These are phyloP conservation scores for Fulmarus glacialis DNA, from an alignment of 2,113 vertebrate genomes.

Conservation along the genomic window DNA sequence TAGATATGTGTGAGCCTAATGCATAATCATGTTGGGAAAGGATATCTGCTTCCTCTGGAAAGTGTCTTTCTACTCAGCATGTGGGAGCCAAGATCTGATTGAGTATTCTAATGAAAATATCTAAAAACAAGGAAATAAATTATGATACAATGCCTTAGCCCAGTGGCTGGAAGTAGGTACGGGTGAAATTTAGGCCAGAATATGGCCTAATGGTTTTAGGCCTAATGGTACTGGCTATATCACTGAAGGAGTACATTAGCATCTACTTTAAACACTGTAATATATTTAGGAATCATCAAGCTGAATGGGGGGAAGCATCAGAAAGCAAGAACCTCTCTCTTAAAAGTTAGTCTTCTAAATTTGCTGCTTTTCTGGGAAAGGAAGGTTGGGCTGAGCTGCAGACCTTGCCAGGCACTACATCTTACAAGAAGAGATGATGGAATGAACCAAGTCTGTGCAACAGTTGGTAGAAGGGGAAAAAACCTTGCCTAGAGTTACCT, in stretches of 20 bases:
- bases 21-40: rapidly evolving
- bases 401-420: not conserved
- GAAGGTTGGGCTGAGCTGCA: not conserved
- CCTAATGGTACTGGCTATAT: rapidly evolving
- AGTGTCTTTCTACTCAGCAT: not conserved
- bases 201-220: rapidly evolving
- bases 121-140: not conserved
- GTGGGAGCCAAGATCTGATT: not conserved
- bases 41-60: not conserved
- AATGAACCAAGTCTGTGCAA: not conserved
- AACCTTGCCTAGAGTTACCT: not conserved
- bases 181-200: rapidly evolving
- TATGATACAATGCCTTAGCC: not conserved
- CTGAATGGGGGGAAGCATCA: not conserved
- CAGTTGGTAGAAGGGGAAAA: not conserved
- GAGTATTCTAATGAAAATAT: not conserved
- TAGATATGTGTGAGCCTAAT: not conserved
- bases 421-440: not conserved
- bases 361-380: not conserved
- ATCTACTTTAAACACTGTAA: not conserved
- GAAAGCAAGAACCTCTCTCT: not conserved
- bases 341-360: not conserved
- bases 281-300: not conserved
- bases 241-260: rapidly evolving
- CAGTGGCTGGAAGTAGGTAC: not conserved